Base-by-base conservation (phyloP, 2,113 vertebrate genomes). In the Otis tarda region DNA sequence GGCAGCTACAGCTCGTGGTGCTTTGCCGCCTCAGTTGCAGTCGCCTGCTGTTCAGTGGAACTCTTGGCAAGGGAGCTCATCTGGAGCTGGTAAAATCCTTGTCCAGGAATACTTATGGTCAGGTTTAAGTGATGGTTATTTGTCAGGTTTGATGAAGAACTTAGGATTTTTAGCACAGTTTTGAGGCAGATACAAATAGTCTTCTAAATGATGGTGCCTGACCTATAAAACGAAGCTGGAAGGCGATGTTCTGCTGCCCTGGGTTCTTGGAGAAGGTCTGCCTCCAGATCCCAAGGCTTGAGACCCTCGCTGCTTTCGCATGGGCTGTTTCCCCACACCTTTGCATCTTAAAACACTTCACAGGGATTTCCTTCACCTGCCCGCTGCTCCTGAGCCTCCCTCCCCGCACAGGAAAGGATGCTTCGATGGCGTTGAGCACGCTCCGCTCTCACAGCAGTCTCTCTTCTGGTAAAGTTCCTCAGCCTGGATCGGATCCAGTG, bases 241-340 rank as follows among this genome's bases (percentile, higher is more conserved):
- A 61, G n/a, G 45, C 0, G 0, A 8, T 4, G 14, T 4, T 49
- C 7, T 57, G 33, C 4, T 35, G 9, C 45, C 17, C 14, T 52
- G 57, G 45, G 50, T 20, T 70, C 30, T 24, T 30, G 47, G 28
- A 8, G 10, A 10, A 7, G 12, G 8, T 33, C 41, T 87, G 33
- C 11, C 24, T 69, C 27, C 64, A 37, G 12, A 10, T 33, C 22
- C 28, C 1, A 4, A 63, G 12, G 25, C 20, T 47, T 12, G 7
- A 75, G 63, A 18, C 18, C 45, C 14, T 75, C 35, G 2, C 23
- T 0, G 1, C 23, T 65, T n/a, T 35, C 0, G 0, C 0, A 0
- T 12, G 16, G 53, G 41, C 41, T n/a, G 21, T 35, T 33, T 27
- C 56, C 56, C 50, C 15, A 19, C 35, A 14, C 14, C 8, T 60